A percentile compares a stretch with the other conserved stretches of the same genome.
Conservation (phyloP, 2,113 vertebrate species). For the Parotia lawesii region DNA sequence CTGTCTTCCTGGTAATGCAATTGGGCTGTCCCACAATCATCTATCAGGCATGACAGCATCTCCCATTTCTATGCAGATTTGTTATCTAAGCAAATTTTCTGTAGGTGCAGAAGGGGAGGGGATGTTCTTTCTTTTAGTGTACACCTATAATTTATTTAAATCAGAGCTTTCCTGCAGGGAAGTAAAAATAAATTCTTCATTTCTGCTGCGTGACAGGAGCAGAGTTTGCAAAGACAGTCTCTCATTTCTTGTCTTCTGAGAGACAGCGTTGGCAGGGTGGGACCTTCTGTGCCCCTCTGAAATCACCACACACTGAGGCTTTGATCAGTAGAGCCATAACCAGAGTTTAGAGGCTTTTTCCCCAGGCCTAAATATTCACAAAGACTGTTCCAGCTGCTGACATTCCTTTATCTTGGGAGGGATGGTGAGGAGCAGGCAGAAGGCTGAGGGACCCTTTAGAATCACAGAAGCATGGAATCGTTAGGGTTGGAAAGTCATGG, state of each 20-base stretch:
- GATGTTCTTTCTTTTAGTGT: background rate
- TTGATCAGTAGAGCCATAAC: background rate
- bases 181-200: conserved; percentile 3
- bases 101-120: background rate
- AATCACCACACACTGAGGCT: background rate
- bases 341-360: background rate
- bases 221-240: background rate
- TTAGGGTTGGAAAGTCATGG: background rate
- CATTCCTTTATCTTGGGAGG: background rate
- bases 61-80: conserved; percentile 31
- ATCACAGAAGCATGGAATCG: background rate
- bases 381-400: background rate
- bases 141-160: conserved; percentile 44
- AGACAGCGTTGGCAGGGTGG: background rate
- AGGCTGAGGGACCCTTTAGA: background rate
- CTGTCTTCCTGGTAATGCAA: conserved; percentile 20
- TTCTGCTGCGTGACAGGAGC: background rate
- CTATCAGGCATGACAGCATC: conserved; percentile 1
- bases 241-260: background rate
- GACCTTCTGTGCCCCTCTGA: background rate
- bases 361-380: background rate
- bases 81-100: conserved; percentile 33
- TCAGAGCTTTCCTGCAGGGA: background rate
- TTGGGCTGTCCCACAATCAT: background rate
- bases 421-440: background rate